Evolutionary conservation across 2,113 vertebrate species (phyloP).

Genomic region (Platanista minor): DNA sequence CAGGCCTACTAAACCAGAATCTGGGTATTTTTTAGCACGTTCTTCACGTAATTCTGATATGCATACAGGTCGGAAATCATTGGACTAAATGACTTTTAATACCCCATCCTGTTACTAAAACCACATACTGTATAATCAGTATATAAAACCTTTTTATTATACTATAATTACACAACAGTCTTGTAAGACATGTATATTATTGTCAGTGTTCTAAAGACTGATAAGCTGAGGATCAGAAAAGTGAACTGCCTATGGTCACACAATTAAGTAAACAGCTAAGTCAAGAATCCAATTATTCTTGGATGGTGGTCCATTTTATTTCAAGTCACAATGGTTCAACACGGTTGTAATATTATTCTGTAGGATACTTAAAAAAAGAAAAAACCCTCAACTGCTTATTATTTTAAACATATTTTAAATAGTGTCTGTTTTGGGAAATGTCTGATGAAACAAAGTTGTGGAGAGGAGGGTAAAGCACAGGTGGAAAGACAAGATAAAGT

Average conservation of each 20-base stretch:
- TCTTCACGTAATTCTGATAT: not conserved
- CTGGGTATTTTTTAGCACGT: not conserved
- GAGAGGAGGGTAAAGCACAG: not conserved
- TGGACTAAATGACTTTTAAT: not conserved
- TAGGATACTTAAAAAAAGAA: not conserved
- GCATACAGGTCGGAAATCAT: not conserved
- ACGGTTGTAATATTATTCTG: not conserved
- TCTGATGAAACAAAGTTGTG: constrained; percentile 14
- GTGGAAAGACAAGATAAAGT: not conserved
- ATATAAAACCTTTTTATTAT: not conserved
- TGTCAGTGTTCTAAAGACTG: not conserved
- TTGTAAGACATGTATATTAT: not conserved
- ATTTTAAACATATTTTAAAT: not conserved
- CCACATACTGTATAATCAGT: not conserved
- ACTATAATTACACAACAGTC: not conserved
- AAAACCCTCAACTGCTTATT: not conserved
- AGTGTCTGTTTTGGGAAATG: constrained; percentile 10
- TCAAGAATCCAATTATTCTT: not conserved
- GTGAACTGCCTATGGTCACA: not conserved
- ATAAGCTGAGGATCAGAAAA: not conserved
- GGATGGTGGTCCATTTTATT: not conserved
- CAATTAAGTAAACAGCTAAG: not conserved
- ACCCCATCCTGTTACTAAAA: not conserved
- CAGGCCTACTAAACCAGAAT: not conserved
- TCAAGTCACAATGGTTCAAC: not conserved